Base-by-base conservation (phyloP, 2,888 invertebrate species). In the Cantharis nigra region DNA sequence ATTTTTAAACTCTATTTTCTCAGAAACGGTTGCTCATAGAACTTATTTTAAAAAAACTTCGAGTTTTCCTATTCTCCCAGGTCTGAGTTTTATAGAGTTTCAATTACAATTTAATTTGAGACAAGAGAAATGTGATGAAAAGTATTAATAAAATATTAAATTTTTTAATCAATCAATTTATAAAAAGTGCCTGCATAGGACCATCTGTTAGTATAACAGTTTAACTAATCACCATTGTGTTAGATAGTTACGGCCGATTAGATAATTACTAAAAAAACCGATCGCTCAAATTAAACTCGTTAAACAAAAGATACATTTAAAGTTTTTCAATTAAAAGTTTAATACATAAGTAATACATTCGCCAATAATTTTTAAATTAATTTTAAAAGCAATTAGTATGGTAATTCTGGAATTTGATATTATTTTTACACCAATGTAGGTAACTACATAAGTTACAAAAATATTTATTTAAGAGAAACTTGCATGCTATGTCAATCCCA, bases 191-290 rank as follows among this genome's bases (percentile, higher is more conserved):
- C 72, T 23, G 33, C 23, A 72, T 72, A 49, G 9, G 67, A 49
- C 72, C 72, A 72, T 72, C 72, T 72, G 72, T 23, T 67, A 18
- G 10, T 67, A n/a, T 18, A 72, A 49, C 23, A 33, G 28, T 16
- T 63, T 18, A 26, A 72, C 65, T 49, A 65, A 65, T 67, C 23
- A 72, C 33, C 72, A 72, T 67, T 72, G 49, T 65, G 30, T 18
- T 28, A 30, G 30, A 63, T 33, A 30, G 30, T 72, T 67, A 72
- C 67, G 65, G 67, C 18, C 30, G 49, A 72, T 72, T 72, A 67
- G 72, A 67, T 72, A 72, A 72, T 72, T 20, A 67, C 72, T 67
- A 72, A 72, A 72, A 72, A 72, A 33, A 26, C 33, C 13, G 33
- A 33, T 33, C 33, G 33, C 33, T 33, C 33, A 33, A 33, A 13